A percentile compares a stretch with the other conserved stretches of the same genome.
These are phyloP conservation scores for Trichechus manatus DNA, from an alignment of 2,113 vertebrate species.

Conservation along the genomic window DNA sequence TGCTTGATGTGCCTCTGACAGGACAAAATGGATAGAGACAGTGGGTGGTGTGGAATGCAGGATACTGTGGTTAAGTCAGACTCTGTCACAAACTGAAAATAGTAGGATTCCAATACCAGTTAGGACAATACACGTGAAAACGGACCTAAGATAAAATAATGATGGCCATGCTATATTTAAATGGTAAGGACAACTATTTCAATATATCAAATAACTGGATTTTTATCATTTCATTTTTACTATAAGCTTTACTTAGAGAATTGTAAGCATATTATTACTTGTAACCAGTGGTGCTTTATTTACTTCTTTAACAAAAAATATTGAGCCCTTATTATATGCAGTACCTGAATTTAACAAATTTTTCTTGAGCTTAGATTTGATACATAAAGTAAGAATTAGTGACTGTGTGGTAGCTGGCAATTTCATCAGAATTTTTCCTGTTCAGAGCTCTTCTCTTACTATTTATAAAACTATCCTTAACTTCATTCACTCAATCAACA, in stretches of 20 bases:
- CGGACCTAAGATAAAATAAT: conserved; percentile 59
- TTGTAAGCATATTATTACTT: conserved; percentile 29
- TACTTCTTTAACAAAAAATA: conserved; percentile 39
- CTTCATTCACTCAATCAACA: conserved; percentile 16
- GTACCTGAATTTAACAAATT: conserved; percentile 23
- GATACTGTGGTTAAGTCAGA: conserved; percentile 87
- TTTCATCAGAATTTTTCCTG: not conserved
- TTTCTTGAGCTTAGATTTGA: not conserved
- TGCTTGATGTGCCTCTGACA: conserved; percentile 94
- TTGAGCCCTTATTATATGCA: not conserved
- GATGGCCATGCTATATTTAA: conserved; percentile 57
- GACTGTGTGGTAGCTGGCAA: not conserved
- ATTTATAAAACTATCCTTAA: not conserved
- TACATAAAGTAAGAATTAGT: not conserved
- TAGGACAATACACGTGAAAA: conserved; percentile 81
- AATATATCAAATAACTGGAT: not conserved
- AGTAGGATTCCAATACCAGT: conserved; percentile 87
- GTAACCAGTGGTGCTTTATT: conserved; percentile 1
- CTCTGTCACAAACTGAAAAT: conserved; percentile 86
- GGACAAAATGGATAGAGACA: conserved; percentile 92
- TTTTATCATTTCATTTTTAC: conserved; percentile 72
- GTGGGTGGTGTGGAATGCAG: conserved; percentile 89
- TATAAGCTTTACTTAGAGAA: conserved; percentile 44
- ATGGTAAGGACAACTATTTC: conserved; percentile 33
- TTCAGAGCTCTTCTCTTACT: not conserved